phyloP scores from a whole-genome alignment of 2,888 invertebrate species.

The Xestia c-nigrum region DNA sequence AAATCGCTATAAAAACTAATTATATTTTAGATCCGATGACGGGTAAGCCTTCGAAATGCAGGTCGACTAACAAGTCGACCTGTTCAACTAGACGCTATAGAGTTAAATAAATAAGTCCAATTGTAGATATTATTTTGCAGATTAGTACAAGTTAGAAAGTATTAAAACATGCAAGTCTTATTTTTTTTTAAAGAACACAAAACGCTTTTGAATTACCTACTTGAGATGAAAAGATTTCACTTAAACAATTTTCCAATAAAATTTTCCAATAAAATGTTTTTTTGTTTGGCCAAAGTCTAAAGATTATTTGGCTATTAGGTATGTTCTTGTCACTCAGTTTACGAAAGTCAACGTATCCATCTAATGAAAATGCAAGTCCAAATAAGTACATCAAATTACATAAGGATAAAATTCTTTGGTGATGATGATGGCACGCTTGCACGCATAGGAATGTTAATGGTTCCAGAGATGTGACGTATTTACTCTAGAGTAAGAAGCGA shows the following conservation, averaged over 20 bases:
- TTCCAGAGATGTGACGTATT: constrained; percentile 22
- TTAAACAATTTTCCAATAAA: not conserved
- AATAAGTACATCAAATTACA: constrained; percentile 12
- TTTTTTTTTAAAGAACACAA: not conserved
- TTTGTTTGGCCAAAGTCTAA: not conserved
- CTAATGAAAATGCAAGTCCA: constrained; percentile 3
- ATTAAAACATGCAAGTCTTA: not conserved
- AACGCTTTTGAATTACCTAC: not conserved
- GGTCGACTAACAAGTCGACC: constrained; percentile 37
- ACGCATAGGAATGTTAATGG: constrained; percentile 33
- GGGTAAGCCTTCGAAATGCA: constrained; percentile 63
- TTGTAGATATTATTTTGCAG: not conserved
- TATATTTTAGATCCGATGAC: constrained; percentile 61
- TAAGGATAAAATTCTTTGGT: constrained; percentile 24
- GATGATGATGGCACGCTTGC: constrained; percentile 12
- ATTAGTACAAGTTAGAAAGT: not conserved
- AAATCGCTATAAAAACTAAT: constrained; percentile 70
- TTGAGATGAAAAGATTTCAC: not conserved
- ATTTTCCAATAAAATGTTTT: not conserved
- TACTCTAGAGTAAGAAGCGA: not conserved
- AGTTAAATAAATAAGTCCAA: constrained; percentile 25
- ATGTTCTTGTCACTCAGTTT: not conserved
- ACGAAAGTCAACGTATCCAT: not conserved
- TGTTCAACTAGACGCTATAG: constrained; percentile 29
- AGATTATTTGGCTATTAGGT: not conserved